Evolutionary conservation across 2,113 vertebrate genomes (phyloP), one percentile per base, ranked within the genome.

Genomic region (Channa maculata): DNA sequence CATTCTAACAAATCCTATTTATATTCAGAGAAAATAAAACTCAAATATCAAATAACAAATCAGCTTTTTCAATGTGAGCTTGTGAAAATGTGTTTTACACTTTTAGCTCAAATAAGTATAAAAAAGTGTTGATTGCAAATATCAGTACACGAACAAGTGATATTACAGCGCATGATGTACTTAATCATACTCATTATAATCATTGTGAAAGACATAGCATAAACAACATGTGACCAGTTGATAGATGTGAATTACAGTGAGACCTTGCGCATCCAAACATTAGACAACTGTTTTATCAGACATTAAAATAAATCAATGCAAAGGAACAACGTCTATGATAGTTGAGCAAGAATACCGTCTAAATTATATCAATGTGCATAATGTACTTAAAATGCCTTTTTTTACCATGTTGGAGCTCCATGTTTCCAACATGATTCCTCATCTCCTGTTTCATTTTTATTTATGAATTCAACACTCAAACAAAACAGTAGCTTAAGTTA

Each of bases 401-500:
- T 12, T 11, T 5, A 11, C 41, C 10, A n/a, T n/a, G n/a, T n/a
- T 48, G 44, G n/a, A 24, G 44, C 36, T 48, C 6, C 15, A 6
- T 38, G n/a, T n/a, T n/a, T n/a, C n/a, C n/a, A n/a, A n/a, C 7
- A 10, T 41, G 8, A 59, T 10, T 69, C 52, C 39, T 24, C 24
- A 24, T 24, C 24, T 24, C 24, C 55, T 48, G 53, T 65, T 71
- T 54, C 11, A 61, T 68, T 24, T 34, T 52, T 57, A 50, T 50
- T 79, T 14, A 73, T 41, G 36, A 11, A 45, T 65, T 79, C 41
- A 49, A 50, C n/a, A 1, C 24, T 24, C 24, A 49, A 63, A 57
- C 24, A 38, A 69, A 46, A 6, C 13, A n/a, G 5, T 12, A 3
- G 12, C 12, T 9, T 2, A 48, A 6, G 44, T 58, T 33, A 45